Evolutionary conservation across 2,113 vertebrate genomes (phyloP).

Genomic region (Poeciliopsis retropinna): DNA sequence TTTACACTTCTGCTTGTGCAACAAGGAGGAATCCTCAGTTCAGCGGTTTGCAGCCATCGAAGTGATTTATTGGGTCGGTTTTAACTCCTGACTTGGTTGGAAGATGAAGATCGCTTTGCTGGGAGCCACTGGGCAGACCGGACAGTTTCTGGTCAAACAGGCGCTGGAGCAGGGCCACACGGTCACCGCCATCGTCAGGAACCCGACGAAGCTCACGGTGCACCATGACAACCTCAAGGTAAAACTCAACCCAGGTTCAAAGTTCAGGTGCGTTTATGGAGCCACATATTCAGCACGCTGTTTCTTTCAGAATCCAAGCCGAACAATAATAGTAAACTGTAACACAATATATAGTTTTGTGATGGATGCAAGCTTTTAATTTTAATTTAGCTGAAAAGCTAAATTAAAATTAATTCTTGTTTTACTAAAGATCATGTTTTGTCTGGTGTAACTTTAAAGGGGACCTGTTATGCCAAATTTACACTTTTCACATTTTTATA

Average conservation of each 20-base stretch:
- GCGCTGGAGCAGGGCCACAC: conserved; percentile 80
- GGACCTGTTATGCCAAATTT: too few species aligned
- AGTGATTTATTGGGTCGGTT: background rate
- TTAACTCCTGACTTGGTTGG: conserved; percentile 7
- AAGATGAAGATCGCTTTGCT: conserved; percentile 81
- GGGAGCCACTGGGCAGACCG: conserved; percentile 84
- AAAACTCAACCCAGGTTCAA: conserved; percentile 20
- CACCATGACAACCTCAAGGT: conserved; percentile 83
- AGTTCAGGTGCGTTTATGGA: conserved; percentile 3
- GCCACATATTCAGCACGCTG: background rate
- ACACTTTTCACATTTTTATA: too few species aligned
- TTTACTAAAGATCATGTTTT: background rate
- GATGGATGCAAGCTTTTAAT: background rate
- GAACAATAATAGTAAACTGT: background rate
- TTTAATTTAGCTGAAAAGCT: background rate
- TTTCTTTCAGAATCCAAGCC: too few species aligned
- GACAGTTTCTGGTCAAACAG: conserved; percentile 77
- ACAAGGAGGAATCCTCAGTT: conserved; percentile 22
- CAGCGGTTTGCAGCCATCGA: background rate
- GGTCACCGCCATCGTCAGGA: conserved; percentile 82
- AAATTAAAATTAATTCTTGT: background rate
- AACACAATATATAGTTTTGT: background rate
- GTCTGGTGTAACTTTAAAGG: background rate
- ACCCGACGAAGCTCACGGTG: conserved; percentile 73
- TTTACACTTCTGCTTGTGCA: conserved; percentile 28